Conservation (phyloP, 1,140 invertebrate species). For the Hypothenemus hampei region DNA sequence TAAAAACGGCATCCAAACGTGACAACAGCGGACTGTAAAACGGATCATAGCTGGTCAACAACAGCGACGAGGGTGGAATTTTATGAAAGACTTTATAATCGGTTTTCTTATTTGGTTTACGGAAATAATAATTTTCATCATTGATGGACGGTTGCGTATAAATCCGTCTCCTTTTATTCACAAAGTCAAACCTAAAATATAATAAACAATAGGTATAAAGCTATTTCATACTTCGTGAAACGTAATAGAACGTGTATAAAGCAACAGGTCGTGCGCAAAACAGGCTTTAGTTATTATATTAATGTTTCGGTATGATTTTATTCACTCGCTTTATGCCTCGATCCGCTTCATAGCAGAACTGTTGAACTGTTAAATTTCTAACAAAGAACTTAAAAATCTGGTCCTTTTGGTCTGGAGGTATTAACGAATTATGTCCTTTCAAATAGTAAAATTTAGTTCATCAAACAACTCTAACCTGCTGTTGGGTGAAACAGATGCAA, state of each 20-base stretch:
- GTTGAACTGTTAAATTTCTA: neutral
- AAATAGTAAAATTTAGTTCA: neutral
- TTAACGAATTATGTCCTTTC: too few species aligned
- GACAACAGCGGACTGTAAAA: slow-evolving; percentile 80
- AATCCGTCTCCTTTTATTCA: slow-evolving; percentile 42
- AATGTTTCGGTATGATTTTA: too few species aligned
- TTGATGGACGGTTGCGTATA: slow-evolving; percentile 46
- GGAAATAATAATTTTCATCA: slow-evolving; percentile 52
- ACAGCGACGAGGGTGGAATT: slow-evolving; percentile 72
- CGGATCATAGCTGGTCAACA: slow-evolving; percentile 79
- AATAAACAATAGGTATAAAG: neutral
- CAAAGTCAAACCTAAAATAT: slow-evolving; percentile 49
- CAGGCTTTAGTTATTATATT: too few species aligned
- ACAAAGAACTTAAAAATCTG: too few species aligned
- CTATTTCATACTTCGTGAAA: neutral
- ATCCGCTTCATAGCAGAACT: neutral
- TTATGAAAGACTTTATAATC: slow-evolving; percentile 69
- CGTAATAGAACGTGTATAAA: neutral
- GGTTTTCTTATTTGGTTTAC: slow-evolving; percentile 40
- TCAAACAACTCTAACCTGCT: slow-evolving; percentile 15
- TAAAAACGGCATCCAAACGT: slow-evolving; percentile 74
- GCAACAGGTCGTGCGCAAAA: slow-evolving; percentile 2
- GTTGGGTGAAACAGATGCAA: slow-evolving; percentile 13
- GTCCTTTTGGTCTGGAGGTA: too few species aligned
- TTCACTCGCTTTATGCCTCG: too few species aligned